Base-by-base conservation (phyloP, 2,113 vertebrate genomes). In the Takifugu bimaculatus region DNA sequence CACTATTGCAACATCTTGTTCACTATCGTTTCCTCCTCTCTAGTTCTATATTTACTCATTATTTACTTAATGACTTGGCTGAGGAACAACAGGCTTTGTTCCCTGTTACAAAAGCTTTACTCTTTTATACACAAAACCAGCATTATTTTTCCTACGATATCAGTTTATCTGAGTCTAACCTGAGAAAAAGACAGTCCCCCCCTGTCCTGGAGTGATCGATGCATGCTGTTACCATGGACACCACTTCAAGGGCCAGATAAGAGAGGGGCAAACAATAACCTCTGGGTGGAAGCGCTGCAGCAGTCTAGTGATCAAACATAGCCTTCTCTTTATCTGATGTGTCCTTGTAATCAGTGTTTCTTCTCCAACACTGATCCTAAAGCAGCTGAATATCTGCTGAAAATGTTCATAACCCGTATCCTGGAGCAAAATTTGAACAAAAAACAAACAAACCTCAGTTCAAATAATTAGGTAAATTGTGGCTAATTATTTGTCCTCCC, bases 241-340 rank as follows among this genome's bases (percentile, higher is more conserved):
- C 82, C 14, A 48, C 74, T 77, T 90, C 77, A 86, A 91, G 87
- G 77, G 78, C 73, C 77, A 68, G 87, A 90, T 89, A 87, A 91
- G 86, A 72, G 79, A 79, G 75, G 50, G 26, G 6, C 55, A 64
- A 68, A 88, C 75, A 90, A 89, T 85, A 77, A 80, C 50, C 71
- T 78, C 59, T 74, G 75, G 73, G 85, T 77, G 81, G 84, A 87
- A 66, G 68, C 76, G 20, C 75, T 47, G 58, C 58, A 12, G 78
- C 58, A 57, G 74, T 57, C 47, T 53, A 27, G 45, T 65, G 82
- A 89, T 90, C 87, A 89, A 90, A 89, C 69, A 13, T 13, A 25
- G 54, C 12, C 13, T 54, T 44, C 63, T 43, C 42, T 72, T 77
- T 68, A 68, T 67, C 74, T 75, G 35, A 39, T 54, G 72, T 65